Base-by-base conservation (phyloP, 2,888 invertebrate species). In the Euzophera pinguis region DNA sequence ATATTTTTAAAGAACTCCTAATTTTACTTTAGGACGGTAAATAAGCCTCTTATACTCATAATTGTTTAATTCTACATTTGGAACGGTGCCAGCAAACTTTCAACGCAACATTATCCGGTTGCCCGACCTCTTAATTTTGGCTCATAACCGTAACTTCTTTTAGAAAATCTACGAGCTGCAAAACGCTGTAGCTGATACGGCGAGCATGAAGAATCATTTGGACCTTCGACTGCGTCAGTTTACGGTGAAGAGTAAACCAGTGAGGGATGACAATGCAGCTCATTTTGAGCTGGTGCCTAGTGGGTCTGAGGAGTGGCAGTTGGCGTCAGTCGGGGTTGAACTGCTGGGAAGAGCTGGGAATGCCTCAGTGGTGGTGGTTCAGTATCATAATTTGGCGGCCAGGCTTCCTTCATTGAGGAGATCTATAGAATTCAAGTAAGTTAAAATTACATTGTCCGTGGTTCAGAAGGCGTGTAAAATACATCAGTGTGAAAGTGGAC, bases 371-470 rank as follows among this genome's bases (percentile, higher is more conserved):
- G 88, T 92, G 8, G 91, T 92, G 14, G 89, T 93, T 6, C 87
- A 92, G 59, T 95, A 94, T 71, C 92, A 91, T 63, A 93, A 93
- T 64, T 76, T 94, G 53, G 91, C 92, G 6, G 82, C 90, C 3
- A 92, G 93, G 63, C 79, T 94, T 56, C 94, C 94, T 0, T 91
- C 90, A 0, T 78, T 93, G 52, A 91, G 92, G 49, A 89, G 92
- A 58, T 84, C 84, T 51, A 91, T 92, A 57, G 91, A 93, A 69
- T 88, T 91, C 59, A 92, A 91, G 94, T 94, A 81, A 91, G 92
- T 87, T 56, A 39, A 39, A 3, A n/a, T 22, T 16, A 16, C 10
- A 22, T 22, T 9, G 7, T 14, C 6, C 14, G 51, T 22, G 14
- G 6, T 47, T 22, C 8, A 38, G 22, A 34, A 32, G n/a, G n/a